Conservation (phyloP, 2,797 vertebrate genomes). For the Synaphobranchus kaupii region DNA sequence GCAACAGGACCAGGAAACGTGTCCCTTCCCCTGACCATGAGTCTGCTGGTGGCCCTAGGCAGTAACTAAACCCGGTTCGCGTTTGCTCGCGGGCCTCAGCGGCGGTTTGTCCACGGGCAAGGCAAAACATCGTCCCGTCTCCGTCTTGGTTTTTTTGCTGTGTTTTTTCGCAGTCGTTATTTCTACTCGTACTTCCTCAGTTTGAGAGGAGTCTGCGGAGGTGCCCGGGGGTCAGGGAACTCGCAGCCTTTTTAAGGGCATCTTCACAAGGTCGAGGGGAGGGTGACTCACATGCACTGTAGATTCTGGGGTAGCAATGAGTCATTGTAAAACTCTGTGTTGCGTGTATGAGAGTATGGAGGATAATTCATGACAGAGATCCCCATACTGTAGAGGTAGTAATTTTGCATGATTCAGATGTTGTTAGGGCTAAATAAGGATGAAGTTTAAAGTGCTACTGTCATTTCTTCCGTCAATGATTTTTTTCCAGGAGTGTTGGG, state of each 20-base stretch:
- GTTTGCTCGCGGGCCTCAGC: conserved; percentile 33
- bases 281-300: neutral
- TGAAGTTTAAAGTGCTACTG: neutral
- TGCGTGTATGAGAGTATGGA: neutral
- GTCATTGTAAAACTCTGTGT: neutral
- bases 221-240: neutral
- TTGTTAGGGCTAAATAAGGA: conserved; percentile 14
- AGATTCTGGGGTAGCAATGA: neutral
- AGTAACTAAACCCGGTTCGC: conserved; percentile 29
- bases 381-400: neutral
- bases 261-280: neutral
- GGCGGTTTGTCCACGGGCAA: neutral
- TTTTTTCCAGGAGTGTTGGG: neutral
- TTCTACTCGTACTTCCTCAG: conserved; percentile 28
- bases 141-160: conserved; percentile 41
- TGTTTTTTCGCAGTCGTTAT: conserved; percentile 42
- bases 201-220: neutral
- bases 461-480: neutral
- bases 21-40: neutral
- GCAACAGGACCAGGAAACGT: conserved; percentile 26
- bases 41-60: conserved; percentile 22
- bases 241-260: neutral
- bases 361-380: neutral
- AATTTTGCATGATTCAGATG: conserved; percentile 18
- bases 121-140: conserved; percentile 18